Conservation (phyloP, 2,888 invertebrate genomes). For the Cryptus armator region DNA sequence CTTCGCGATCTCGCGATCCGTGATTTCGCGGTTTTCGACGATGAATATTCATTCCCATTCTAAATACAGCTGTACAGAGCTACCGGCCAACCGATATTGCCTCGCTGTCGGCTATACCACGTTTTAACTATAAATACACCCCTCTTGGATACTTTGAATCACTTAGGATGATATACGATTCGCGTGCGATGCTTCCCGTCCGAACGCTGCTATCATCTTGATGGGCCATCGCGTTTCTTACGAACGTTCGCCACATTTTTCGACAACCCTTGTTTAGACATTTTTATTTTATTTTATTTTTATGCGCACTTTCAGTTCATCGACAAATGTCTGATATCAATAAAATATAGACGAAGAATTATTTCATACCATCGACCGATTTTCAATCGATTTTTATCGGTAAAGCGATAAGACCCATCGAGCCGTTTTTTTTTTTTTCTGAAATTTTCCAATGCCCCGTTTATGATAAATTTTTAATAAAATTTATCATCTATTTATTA, state of each 20-base stretch:
- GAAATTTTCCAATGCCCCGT: too few species aligned
- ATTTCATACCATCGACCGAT: neutral
- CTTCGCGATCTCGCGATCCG: constrained; percentile 65
- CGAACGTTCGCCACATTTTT: constrained; percentile 17
- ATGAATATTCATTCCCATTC: constrained; percentile 80
- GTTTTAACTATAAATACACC: constrained; percentile 53
- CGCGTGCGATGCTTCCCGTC: constrained; percentile 77
- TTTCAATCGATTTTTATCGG: too few species aligned
- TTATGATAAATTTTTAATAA: too few species aligned
- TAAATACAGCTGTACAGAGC: constrained; percentile 70
- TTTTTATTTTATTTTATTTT: neutral
- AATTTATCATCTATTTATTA: too few species aligned
- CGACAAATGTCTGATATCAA: neutral
- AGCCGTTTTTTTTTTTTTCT: neutral
- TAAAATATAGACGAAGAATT: neutral
- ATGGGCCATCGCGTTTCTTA: constrained; percentile 46
- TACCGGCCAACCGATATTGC: constrained; percentile 36
- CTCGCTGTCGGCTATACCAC: constrained; percentile 24
- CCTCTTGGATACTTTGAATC: constrained; percentile 78
- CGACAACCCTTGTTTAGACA: constrained; percentile 35
- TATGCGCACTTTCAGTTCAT: neutral
- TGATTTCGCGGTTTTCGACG: constrained; percentile 76
- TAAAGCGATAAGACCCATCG: too few species aligned
- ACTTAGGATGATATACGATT: constrained; percentile 81
- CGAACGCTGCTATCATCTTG: constrained; percentile 23